phyloP scores from a whole-genome alignment of 2,888 invertebrate genomes.

The Cosmorhoe ocellata region DNA sequence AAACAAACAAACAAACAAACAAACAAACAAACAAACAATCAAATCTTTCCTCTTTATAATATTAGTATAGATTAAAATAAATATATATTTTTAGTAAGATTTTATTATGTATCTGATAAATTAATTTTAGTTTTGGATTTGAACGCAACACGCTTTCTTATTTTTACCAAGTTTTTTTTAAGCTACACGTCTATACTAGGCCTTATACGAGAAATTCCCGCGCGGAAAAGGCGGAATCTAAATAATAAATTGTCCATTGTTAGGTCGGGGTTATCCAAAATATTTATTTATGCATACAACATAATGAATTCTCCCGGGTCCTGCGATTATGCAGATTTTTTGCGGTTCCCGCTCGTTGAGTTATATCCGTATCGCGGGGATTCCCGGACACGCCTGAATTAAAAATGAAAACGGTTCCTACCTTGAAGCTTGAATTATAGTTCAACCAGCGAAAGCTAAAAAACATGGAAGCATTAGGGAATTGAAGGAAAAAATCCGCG shows the following conservation, averaged over 20 bases:
- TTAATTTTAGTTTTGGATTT: too few relatives aligned
- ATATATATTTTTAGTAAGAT: too few relatives aligned
- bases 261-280: slow-evolving; percentile 61
- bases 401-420: slow-evolving; percentile 14
- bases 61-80: too few relatives aligned
- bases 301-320: slow-evolving; percentile 70
- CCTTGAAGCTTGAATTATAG: slow-evolving; percentile 12
- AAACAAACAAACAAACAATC: too few relatives aligned
- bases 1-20: too few relatives aligned
- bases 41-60: too few relatives aligned
- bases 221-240: slow-evolving; percentile 64
- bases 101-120: too few relatives aligned
- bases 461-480: too few relatives aligned
- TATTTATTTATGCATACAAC: slow-evolving; percentile 75
- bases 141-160: too few relatives aligned
- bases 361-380: slow-evolving; percentile 42
- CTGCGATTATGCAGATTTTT: slow-evolving; percentile 68
- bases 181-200: background rate
- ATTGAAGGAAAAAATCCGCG: too few relatives aligned
- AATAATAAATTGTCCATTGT: slow-evolving; percentile 80
- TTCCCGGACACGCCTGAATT: slow-evolving; percentile 9
- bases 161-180: too few relatives aligned
- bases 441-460: background rate
- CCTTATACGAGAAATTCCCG: slow-evolving; percentile 63
- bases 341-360: slow-evolving; percentile 41